Conservation (phyloP, 2,113 vertebrate genomes). For the Dicentrarchus labrax region DNA sequence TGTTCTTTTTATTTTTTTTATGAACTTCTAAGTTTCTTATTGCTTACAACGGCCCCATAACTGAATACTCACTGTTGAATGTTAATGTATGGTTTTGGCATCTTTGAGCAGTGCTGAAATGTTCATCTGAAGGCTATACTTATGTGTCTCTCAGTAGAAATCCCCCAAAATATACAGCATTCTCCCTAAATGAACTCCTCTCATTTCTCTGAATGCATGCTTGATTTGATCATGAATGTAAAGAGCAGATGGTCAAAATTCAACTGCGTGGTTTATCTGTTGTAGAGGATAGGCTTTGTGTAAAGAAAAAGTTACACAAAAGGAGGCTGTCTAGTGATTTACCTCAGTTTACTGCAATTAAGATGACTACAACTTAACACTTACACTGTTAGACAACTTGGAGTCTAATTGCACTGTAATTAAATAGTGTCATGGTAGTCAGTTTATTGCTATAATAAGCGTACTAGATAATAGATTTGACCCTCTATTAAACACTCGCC, state of each 20-base stretch:
- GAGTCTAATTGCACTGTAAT: conserved; percentile 6
- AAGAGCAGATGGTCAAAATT: not conserved
- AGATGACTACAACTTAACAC: not conserved
- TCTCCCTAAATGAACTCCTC: not conserved
- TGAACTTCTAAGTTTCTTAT: not conserved
- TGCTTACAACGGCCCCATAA: not conserved
- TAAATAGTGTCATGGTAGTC: not conserved
- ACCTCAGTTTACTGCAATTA: not conserved
- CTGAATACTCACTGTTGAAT: not conserved
- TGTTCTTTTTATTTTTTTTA: not conserved
- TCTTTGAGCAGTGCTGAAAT: not conserved
- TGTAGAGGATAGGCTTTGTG: not conserved
- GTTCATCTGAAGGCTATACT: not conserved
- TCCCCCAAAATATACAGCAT: not conserved
- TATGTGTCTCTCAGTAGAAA: not conserved
- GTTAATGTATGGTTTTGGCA: not conserved
- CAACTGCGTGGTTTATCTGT: not conserved
- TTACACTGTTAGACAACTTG: not conserved
- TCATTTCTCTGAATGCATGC: not conserved
- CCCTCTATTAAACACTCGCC: not conserved
- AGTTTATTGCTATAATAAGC: not conserved
- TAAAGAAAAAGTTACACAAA: not conserved
- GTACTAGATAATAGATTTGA: not conserved
- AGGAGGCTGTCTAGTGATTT: not conserved
- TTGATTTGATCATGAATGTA: not conserved